Conservation (phyloP, 2,797 vertebrate genomes). For the Notoglanidium macrostoma region DNA sequence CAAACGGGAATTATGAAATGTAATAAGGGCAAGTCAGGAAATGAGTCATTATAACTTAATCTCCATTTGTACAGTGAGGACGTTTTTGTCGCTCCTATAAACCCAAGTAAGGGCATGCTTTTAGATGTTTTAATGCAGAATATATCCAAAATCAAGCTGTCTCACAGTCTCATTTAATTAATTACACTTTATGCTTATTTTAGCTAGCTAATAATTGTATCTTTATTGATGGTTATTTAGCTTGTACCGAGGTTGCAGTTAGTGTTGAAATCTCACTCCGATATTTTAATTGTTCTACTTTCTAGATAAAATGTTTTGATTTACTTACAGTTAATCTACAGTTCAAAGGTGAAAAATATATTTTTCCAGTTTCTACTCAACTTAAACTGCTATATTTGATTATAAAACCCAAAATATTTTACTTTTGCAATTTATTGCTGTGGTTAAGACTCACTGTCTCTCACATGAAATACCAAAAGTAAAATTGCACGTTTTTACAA, state of each 20-base stretch:
- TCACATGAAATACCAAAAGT: too few species aligned
- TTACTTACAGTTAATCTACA: too few species aligned
- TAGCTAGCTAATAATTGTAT: background rate
- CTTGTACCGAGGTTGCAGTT: background rate
- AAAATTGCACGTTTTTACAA: too few species aligned
- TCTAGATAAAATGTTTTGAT: too few species aligned
- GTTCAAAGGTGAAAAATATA: too few species aligned
- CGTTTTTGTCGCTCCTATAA: background rate
- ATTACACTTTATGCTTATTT: background rate
- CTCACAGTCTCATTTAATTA: background rate
- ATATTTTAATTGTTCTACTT: too few species aligned
- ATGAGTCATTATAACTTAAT: background rate
- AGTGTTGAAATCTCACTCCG: too few species aligned
- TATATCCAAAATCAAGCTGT: background rate
- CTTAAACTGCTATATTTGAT: too few species aligned
- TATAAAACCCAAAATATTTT: background rate
- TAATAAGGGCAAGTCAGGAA: background rate
- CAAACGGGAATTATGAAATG: background rate
- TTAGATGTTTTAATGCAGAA: background rate
- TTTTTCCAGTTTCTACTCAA: too few species aligned
- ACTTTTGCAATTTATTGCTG: background rate
- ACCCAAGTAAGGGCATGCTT: background rate
- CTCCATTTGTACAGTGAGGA: background rate
- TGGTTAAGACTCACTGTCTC: background rate
- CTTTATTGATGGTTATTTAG: background rate